These are phyloP conservation scores for Alethe diademata DNA, from an alignment of 2,113 vertebrate genomes.

Conservation along the genomic window DNA sequence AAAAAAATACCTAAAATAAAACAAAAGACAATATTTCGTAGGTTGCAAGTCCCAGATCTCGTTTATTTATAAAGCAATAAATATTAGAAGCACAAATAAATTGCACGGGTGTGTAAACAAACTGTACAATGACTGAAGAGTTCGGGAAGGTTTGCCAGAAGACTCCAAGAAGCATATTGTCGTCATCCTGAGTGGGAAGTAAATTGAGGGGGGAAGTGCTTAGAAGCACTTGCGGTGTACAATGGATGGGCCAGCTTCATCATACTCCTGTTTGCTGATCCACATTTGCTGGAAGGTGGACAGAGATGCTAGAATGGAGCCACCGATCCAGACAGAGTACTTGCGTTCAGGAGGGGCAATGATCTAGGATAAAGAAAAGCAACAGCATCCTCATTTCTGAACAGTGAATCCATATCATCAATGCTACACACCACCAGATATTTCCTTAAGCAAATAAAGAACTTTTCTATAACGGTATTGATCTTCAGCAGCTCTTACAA, in stretches of 20 bases:
- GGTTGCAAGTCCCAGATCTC: slow-evolving; percentile 75
- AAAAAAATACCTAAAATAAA: not conserved
- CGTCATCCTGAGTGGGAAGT: slow-evolving; percentile 70
- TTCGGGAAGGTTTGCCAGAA: slow-evolving; percentile 65
- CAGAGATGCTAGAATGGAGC: slow-evolving; percentile 83
- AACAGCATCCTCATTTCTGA: not conserved
- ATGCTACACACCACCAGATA: not conserved
- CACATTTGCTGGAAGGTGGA: slow-evolving; percentile 96
- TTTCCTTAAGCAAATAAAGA: not conserved
- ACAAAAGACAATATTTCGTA: slow-evolving; percentile 25
- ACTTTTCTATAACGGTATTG: not conserved
- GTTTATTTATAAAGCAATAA: slow-evolving; percentile 93
- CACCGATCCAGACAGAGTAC: slow-evolving; percentile 85
- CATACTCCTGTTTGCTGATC: slow-evolving; percentile 95
- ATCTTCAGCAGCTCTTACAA: not conserved
- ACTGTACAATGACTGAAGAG: slow-evolving; percentile 81
- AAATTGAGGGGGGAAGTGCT: slow-evolving; percentile 42
- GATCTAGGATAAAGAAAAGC: slow-evolving; percentile 74
- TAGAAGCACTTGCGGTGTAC: slow-evolving; percentile 96
- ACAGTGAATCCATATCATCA: not conserved
- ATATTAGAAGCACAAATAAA: slow-evolving; percentile 87
- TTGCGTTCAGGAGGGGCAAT: slow-evolving; percentile 88
- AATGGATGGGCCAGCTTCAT: slow-evolving; percentile 92
- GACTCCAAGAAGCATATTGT: slow-evolving; percentile 73
- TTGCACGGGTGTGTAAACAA: slow-evolving; percentile 86